These are phyloP conservation scores for Brachirus orientalis DNA, from an alignment of 2,113 vertebrate genomes.

Conservation along the genomic window DNA sequence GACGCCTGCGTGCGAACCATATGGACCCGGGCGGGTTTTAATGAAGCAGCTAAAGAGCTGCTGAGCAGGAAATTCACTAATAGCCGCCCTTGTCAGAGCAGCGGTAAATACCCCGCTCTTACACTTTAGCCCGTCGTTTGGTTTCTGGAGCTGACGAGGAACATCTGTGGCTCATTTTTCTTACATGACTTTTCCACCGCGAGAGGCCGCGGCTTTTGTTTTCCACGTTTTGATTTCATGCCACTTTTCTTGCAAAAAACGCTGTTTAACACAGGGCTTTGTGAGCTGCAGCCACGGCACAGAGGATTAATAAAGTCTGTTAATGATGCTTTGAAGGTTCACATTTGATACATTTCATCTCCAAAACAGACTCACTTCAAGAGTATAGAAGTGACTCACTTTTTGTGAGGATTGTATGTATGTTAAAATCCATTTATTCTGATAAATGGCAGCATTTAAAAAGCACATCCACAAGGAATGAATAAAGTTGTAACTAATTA, in stretches of 20 bases:
- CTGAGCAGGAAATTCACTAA: constrained; percentile 70
- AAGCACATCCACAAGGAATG: no score
- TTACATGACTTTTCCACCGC: constrained; percentile 41
- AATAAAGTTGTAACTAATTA: no score
- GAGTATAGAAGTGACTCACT: no score
- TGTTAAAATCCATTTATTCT: no score
- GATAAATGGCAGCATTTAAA: no score
- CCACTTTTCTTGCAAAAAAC: not conserved
- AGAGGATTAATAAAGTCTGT: no score
- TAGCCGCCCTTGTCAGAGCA: constrained; percentile 68
- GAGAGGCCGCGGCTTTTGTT: constrained; percentile 24
- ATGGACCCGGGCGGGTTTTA: constrained; percentile 67
- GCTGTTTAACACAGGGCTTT: not conserved
- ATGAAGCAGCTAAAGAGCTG: constrained; percentile 74
- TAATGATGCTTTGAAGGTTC: not conserved
- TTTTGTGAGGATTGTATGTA: no score
- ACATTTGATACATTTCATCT: no score
- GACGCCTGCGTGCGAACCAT: constrained; percentile 54
- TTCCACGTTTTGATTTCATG: constrained; percentile 15
- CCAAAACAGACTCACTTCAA: no score
- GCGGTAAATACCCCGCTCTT: constrained; percentile 58
- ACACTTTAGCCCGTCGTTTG: constrained; percentile 53
- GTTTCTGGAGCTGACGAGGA: constrained; percentile 49
- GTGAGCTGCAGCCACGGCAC: no score
- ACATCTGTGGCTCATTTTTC: constrained; percentile 66